These are phyloP conservation scores for Eptesicus fuscus DNA, from an alignment of 2,113 vertebrate genomes.

Conservation along the genomic window DNA sequence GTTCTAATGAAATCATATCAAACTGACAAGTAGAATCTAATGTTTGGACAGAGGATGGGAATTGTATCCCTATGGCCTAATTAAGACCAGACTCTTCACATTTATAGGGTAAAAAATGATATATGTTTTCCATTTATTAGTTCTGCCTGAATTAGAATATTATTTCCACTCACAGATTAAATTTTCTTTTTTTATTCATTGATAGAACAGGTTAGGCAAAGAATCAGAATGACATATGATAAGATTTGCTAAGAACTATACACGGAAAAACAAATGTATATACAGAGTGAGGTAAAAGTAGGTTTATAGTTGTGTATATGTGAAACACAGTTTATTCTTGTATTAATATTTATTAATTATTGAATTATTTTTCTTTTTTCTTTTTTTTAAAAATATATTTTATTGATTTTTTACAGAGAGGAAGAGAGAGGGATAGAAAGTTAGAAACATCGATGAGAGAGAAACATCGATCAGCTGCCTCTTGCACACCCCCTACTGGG, in stretches of 20 bases:
- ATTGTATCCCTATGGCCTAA: neutral
- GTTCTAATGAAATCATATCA: neutral
- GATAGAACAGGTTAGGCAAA: neutral
- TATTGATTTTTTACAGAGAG: too few species aligned
- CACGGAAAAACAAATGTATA: neutral
- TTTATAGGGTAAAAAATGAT: neutral
- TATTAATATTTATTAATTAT: too few species aligned
- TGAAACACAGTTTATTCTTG: too few species aligned
- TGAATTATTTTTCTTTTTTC: too few species aligned
- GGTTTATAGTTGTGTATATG: too few species aligned
- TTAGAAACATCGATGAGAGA: too few species aligned
- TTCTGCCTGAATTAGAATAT: neutral
- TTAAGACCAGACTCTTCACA: neutral
- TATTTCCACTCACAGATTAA: neutral
- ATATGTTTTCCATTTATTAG: neutral
- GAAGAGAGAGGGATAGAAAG: too few species aligned
- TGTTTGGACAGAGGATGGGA: neutral
- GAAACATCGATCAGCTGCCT: too few species aligned
- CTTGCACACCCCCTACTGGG: too few species aligned
- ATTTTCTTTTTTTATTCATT: neutral
- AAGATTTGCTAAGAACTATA: neutral
- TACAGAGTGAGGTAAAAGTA: too few species aligned
- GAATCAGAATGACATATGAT: neutral
- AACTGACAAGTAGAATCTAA: neutral
- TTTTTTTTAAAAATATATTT: too few species aligned